These are phyloP conservation scores for Drosophila bunnanda DNA, from an alignment of 2,888 invertebrate genomes.

Conservation along the genomic window DNA sequence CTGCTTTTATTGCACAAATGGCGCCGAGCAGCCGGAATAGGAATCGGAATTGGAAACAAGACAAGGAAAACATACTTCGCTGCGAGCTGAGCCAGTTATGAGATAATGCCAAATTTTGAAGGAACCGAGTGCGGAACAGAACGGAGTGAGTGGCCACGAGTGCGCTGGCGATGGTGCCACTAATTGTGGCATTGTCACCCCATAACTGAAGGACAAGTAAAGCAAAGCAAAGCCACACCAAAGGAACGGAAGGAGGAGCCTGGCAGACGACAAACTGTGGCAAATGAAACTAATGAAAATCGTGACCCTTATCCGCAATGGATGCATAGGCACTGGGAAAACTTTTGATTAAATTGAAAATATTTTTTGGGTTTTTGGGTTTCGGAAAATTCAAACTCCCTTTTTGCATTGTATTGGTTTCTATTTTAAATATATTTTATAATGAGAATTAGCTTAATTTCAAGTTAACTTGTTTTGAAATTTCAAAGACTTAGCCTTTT, in stretches of 20 bases:
- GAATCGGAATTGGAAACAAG: conserved; percentile 40
- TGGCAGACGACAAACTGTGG: conserved; percentile 45
- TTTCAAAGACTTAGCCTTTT: no score
- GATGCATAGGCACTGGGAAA: conserved; percentile 31
- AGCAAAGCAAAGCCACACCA: conserved; percentile 18
- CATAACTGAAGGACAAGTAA: conserved; percentile 15
- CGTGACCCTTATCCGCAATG: conserved; percentile 73
- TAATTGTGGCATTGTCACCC: conserved; percentile 74
- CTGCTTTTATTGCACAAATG: conserved; percentile 48
- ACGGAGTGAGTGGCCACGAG: conserved; percentile 13
- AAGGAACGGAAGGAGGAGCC: conserved; percentile 12
- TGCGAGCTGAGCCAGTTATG: conserved; percentile 43
- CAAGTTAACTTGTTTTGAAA: no score
- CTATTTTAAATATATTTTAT: no score
- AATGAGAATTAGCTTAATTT: no score
- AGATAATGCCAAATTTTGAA: conserved; percentile 57
- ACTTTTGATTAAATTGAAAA: not conserved
- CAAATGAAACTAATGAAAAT: conserved; percentile 81
- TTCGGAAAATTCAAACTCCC: not conserved
- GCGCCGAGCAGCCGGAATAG: conserved; percentile 58
- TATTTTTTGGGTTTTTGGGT: not conserved
- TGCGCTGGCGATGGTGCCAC: conserved; percentile 63
- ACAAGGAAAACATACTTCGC: conserved; percentile 22
- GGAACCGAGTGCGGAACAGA: not conserved
- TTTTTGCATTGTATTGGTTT: no score